Evolutionary conservation across 2,888 invertebrate species (phyloP), one percentile per base, ranked within the genome.

Genomic region (Calephelis perditalis): DNA sequence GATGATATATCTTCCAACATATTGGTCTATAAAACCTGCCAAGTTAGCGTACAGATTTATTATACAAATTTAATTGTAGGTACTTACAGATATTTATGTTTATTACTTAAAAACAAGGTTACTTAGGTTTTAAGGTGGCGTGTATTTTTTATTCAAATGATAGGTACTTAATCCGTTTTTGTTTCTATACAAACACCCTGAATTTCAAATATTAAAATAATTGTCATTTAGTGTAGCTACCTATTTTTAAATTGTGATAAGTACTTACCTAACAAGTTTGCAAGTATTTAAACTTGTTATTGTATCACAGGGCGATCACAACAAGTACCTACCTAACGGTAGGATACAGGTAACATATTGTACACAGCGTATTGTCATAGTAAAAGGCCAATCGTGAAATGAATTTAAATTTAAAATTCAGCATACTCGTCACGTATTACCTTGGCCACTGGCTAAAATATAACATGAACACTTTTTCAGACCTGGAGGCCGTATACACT

Each of bases 401-500:
- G 40, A 40, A 40, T 7, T 40, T 40, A 40, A 40, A 40, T 40
- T 7, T 40, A 3, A 7, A 37, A 7, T 37, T 7, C 1, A 40
- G 40, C 40, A 40, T 40, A 40, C 37, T 5, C 8, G 40, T 40
- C 40, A 40, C 8, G 8, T 40, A 1, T 40, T 40, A 40, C 40
- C 40, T 40, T 45, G 7, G 9, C 26, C 26, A n/a, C 6, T 37
- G n/a, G 11, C n/a, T 40, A 37, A 52, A 8, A 9, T 45, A n/a
- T n/a, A 10, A 56, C 3, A 6, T 56, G 46, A 55, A 36, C 57
- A 43, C 40, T 15, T 67, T 84, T 76, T 59, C 78, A 95, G 95
- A 70, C 95, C 94, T 64, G 96, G 96, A 43, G 96, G 96, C 59
- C 91, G 96, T 65, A 94, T 96, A 54, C 95, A 95, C 77, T 95